Evolutionary conservation across 2,888 invertebrate species (phyloP), one percentile per base, ranked within the genome.

Genomic region (Dioctria linearis): DNA sequence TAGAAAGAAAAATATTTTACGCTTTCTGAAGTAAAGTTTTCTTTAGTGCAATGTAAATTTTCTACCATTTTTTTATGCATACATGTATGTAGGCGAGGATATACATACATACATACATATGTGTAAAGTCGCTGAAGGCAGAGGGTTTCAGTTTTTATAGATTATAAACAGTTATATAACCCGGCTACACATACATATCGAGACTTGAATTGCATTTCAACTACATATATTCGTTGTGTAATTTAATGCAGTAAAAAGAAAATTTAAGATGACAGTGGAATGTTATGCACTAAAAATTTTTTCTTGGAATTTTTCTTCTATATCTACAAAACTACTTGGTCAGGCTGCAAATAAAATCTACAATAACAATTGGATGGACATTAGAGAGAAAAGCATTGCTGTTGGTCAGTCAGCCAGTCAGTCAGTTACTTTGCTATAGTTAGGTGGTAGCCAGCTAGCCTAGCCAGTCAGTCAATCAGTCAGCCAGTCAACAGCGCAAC

Each of bases 211-310:
- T 49, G 46, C 63, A 63, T 76, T 76, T 76, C 76, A 76, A 11
- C 73, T 63, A n/a, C n/a, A n/a, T n/a, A 37, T 49, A 25, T 25
- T 37, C 39, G 76, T 76, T 76, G 76, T 76, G 76, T 76, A 76
- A 76, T 76, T 76, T 49, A 76, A 76, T 76, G 76, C 76, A 63
- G 63, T 61, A 61, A 46, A 43, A 9, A 63, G 63, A 59, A 76
- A 76, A 63, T 49, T 63, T 63, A 63, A 63, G 76, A 76, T 63
- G 76, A 75, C 63, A 46, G 61, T 42, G 76, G 76, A 76, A 76
- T 76, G 76, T 51, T 63, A 76, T 63, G 63, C 76, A 63, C 61
- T 63, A 61, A 61, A 51, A 63, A 51, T 63, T 63, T 76, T 51
- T 76, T 76, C 76, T 63, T 13, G 49, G 76, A 76, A 76, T 73